Conservation (phyloP, 2,113 vertebrate genomes). For the Upupa epops region DNA sequence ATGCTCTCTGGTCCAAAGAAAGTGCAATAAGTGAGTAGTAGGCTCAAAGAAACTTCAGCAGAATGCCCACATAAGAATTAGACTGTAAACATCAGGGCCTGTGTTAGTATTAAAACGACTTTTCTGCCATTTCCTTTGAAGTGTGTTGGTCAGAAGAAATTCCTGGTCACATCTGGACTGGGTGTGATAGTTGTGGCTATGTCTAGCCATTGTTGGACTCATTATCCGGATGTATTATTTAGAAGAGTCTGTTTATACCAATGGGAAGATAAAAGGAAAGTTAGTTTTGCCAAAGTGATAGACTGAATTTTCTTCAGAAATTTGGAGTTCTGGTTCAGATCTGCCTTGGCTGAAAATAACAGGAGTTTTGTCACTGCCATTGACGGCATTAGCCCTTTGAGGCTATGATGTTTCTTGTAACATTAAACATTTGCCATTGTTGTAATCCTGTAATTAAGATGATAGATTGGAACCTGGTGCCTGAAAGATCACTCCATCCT, state of each 20-base stretch:
- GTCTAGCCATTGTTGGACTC: not conserved
- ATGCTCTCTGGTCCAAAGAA: not conserved
- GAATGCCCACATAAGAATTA: not conserved
- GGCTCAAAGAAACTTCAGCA: not conserved
- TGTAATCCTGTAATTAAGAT: not conserved
- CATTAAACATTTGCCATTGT: not conserved
- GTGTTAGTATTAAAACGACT: not conserved
- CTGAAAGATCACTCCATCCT: not conserved
- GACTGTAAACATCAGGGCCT: not conserved
- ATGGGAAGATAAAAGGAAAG: conserved; percentile 29
- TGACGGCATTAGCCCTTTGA: not conserved
- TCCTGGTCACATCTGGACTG: not conserved
- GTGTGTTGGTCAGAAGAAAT: not conserved
- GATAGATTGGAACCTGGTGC: not conserved
- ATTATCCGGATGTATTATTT: conserved; percentile 35
- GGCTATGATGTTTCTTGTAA: not conserved
- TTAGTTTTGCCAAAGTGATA: not conserved
- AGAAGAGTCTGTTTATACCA: conserved; percentile 9
- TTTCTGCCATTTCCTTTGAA: conserved; percentile 13
- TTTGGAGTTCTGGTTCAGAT: not conserved
- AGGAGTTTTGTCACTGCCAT: not conserved
- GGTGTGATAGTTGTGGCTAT: not conserved
- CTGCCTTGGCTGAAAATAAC: not conserved
- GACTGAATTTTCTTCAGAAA: not conserved
- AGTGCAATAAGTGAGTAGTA: not conserved